Evolutionary conservation across 2,113 vertebrate species (phyloP), one percentile per base, ranked within the genome.

Genomic region (Herpetotheres cachinnans): DNA sequence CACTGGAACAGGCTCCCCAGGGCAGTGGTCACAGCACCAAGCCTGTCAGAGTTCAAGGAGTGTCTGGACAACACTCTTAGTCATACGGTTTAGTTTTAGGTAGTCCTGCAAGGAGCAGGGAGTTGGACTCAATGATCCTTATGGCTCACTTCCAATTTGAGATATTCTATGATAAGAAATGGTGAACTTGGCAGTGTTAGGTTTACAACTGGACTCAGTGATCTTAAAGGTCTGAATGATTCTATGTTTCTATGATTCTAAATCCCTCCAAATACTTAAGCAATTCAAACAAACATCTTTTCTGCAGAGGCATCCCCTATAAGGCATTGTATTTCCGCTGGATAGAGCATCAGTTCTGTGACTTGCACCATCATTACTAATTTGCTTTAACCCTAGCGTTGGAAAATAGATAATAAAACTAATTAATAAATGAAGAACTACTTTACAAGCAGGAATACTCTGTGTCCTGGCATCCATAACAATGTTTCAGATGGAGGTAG

Each of bases 1-100:
- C 11, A n/a, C 19, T 36, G 24, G 27, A 63, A 29, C 19, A 81
- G 11, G 9, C 1, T 84, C 18, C 16, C 6, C 9, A 49, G 19
- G 8, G 36, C 62, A 69, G 20, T 24, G 13, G 20, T 62, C 55
- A 46, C 3, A 0, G 6, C 36, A 62, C 4, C 46, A 79, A 49
- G 7, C 5, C 16, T 13, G 16, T 13, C 59, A 25, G 40, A 55
- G 54, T 67, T 55, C 27, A 80, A 38, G 11, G 7, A 26, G 7
- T 1, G 1, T 32, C 40, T 67, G 40, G 17, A 32, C 2, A 1
- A 66, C 0, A 0, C 10, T 50, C 5, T 34, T 29, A 67, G 61
- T n/a, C 25, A 59, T 15, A 50, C 2, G 1, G 3, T 38, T 66
- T 16, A 70, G 2, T n/a, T 56, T 52, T 25, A 50, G 7, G 11